Percentiles rank a stretch among this genome's conserved stretches.
phyloP scores from a whole-genome alignment of 2,888 invertebrate species.

The Drosophila siamana region DNA sequence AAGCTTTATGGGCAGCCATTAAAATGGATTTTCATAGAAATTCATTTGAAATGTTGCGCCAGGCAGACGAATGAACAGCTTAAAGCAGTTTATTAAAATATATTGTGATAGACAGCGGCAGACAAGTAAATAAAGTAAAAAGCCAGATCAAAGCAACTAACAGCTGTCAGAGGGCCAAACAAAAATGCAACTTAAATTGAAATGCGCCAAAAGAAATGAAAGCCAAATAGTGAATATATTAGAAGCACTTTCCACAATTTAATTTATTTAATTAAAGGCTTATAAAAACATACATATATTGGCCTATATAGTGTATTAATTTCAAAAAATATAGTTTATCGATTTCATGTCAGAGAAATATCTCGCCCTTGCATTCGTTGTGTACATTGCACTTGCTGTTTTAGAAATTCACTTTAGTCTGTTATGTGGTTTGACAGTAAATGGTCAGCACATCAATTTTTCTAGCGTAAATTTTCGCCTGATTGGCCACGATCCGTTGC shows the following conservation, averaged over 20 bases:
- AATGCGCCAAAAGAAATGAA: too few species aligned
- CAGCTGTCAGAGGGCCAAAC: too few species aligned
- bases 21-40: constrained; percentile 22
- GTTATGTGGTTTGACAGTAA: constrained; percentile 13
- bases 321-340: background rate
- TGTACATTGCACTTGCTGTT: background rate
- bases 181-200: too few species aligned
- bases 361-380: too few species aligned
- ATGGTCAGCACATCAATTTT: constrained; percentile 24
- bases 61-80: too few species aligned
- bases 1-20: constrained; percentile 30
- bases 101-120: too few species aligned
- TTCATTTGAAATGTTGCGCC: constrained; percentile 7
- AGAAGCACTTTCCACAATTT: too few species aligned
- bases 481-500: constrained; percentile 55
- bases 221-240: too few species aligned
- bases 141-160: background rate
- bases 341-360: too few species aligned
- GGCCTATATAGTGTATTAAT: too few species aligned
- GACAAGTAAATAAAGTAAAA: constrained; percentile 3
- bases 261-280: too few species aligned
- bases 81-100: constrained; percentile 11
- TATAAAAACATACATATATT: too few species aligned
- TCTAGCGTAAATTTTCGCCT: constrained; percentile 33
- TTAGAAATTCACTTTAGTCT: constrained; percentile 24